Evolutionary conservation across 2,797 vertebrate species (phyloP), one percentile per base, ranked within the genome.

Genomic region (Spinibarbus caldwelli): DNA sequence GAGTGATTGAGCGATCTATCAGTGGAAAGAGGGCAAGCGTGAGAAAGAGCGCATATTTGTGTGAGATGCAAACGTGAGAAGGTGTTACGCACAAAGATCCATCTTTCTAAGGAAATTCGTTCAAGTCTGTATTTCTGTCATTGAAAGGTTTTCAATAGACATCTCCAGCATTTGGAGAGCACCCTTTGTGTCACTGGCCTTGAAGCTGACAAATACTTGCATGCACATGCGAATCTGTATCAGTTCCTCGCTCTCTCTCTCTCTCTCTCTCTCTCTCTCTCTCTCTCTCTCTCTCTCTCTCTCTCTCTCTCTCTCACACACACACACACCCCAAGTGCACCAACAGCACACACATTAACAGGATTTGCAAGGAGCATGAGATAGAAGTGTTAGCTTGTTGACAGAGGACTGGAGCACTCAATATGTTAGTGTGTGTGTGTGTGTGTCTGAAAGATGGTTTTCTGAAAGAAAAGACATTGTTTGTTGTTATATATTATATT

Each of bases 121-220:
- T 66, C 21, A 52, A 68, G 49, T 45, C 49, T 54, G 67, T 79
- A 34, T 87, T 80, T 41, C 23, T 83, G 62, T 29, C 73, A 34
- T 41, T 83, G 43, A 82, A 82, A 57, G 68, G 23, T 29, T 82
- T 86, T 83, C 52, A 83, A 86, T 80, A 67, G 45, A 80, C 70
- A 23, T 84, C 81, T 77, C 43, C 36, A 77, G 71, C 36, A 59
- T 76, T 77, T 87, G 64, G 47, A 78, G 78, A 71, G 59, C 59
- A 75, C 64, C 77, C 38, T 82, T 82, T 82, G 83, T 85, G 41
- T 73, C 21, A 72, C 29, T 82, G 78, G 85, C 68, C 88, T 88
- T 90, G 80, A 57, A 41, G 78, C 67, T 70, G 66, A 83, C 38
- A 80, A 62, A 72, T 73, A 66, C 73, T 57, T 78, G 47, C 77